phyloP scores from a whole-genome alignment of 2,797 vertebrate species.

The Vipera latastei region DNA sequence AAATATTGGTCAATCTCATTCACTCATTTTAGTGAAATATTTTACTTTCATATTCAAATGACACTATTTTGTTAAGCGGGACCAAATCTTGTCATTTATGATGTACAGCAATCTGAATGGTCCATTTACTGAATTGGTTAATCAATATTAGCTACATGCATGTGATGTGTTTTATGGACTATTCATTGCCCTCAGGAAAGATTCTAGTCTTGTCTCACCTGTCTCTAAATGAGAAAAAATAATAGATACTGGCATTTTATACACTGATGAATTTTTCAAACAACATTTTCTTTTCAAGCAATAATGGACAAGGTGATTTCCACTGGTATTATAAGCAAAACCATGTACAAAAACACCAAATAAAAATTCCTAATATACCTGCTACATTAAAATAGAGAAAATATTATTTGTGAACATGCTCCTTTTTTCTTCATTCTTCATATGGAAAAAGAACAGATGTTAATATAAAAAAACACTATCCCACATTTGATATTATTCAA shows the following conservation, averaged over 20 bases:
- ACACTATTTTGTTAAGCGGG: background rate
- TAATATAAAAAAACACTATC: background rate
- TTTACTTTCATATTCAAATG: background rate
- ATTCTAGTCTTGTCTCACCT: background rate
- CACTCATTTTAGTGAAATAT: background rate
- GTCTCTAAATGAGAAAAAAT: background rate
- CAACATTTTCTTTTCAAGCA: background rate
- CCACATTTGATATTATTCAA: background rate
- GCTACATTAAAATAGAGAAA: background rate
- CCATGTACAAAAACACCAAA: background rate
- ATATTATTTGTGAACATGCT: background rate
- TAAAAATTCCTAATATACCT: background rate
- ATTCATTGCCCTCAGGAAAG: background rate
- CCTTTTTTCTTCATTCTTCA: background rate
- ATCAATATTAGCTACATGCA: background rate
- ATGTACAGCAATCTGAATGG: background rate
- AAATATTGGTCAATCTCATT: background rate
- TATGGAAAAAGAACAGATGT: background rate
- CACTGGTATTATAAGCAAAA: background rate
- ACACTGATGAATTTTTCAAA: background rate
- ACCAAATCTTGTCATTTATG: background rate
- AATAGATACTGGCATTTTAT: background rate
- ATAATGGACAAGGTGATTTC: background rate
- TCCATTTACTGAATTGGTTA: background rate
- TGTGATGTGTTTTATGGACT: background rate